Percentiles rank a stretch among this genome's conserved stretches.
These are phyloP conservation scores for Empis stercorea DNA, from an alignment of 2,888 invertebrate species.

Conservation along the genomic window DNA sequence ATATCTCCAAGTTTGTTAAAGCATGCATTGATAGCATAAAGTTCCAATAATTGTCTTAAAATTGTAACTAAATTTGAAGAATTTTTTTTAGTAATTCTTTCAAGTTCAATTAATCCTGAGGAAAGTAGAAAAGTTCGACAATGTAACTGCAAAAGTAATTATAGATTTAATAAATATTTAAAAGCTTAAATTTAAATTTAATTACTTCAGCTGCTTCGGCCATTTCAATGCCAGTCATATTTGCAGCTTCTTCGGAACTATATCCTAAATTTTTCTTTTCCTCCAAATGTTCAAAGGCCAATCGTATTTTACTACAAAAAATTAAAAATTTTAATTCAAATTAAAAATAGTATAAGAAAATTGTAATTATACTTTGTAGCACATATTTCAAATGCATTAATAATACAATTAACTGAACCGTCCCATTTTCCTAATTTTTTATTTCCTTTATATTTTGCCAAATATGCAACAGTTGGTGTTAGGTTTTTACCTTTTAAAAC, in stretches of 20 bases:
- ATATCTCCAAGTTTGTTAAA: slow-evolving; percentile 57
- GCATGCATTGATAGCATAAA: slow-evolving; percentile 64
- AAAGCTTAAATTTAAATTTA: not conserved
- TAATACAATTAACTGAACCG: slow-evolving; percentile 29
- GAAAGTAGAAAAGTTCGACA: slow-evolving; percentile 63
- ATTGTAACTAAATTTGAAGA: slow-evolving; percentile 47
- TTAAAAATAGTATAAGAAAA: not conserved
- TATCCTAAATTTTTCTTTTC: slow-evolving; percentile 50
- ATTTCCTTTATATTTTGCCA: slow-evolving; percentile 25
- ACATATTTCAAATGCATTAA: slow-evolving; percentile 36
- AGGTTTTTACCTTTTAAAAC: slow-evolving; percentile 44
- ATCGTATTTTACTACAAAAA: slow-evolving; percentile 51
- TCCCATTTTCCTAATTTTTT: slow-evolving; percentile 23
- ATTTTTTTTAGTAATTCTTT: slow-evolving; percentile 29
- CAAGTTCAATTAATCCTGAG: slow-evolving; percentile 46
- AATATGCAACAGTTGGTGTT: slow-evolving; percentile 57
- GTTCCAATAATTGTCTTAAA: slow-evolving; percentile 51
- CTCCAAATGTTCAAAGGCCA: slow-evolving; percentile 56
- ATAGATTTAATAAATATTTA: not conserved
- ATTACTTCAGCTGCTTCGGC: slow-evolving; percentile 66
- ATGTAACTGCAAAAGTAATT: slow-evolving; percentile 50
- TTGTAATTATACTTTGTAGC: slow-evolving; percentile 36
- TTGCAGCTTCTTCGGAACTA: slow-evolving; percentile 69
- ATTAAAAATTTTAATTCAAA: not conserved
- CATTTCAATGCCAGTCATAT: slow-evolving; percentile 70